Conservation (phyloP, 2,888 invertebrate species). For the Conus canariensis region DNA sequence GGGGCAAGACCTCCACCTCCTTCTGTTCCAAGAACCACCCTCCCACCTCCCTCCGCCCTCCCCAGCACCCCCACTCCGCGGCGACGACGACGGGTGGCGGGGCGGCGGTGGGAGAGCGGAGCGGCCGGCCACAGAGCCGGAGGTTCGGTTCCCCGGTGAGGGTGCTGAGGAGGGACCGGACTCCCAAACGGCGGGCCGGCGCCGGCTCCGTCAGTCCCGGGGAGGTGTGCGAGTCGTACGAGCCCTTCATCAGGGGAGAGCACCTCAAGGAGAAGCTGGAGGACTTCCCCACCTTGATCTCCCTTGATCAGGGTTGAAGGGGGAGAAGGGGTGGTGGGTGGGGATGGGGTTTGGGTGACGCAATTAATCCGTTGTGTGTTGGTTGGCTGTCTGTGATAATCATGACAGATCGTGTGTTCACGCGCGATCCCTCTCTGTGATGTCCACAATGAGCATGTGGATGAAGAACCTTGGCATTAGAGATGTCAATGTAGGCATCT, state of each 20-base stretch:
- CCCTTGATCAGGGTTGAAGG: constrained; percentile 34
- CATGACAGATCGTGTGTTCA: too few species aligned
- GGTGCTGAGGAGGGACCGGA: neutral
- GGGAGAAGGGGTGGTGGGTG: neutral
- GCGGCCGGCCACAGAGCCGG: neutral
- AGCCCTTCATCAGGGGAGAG: constrained; percentile 39
- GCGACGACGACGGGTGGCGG: neutral
- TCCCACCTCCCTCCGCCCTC: neutral
- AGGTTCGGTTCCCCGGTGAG: constrained; percentile 13
- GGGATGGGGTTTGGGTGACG: neutral
- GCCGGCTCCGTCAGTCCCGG: neutral
- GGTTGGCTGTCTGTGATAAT: too few species aligned
- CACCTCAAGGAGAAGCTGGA: constrained; percentile 37
- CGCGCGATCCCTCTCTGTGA: too few species aligned
- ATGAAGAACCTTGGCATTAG: too few species aligned
- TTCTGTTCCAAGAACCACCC: neutral
- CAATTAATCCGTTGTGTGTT: too few species aligned
- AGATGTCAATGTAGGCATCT: too few species aligned
- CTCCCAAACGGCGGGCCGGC: neutral
- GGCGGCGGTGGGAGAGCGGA: neutral
- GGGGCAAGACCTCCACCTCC: neutral
- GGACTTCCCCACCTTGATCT: constrained; percentile 37
- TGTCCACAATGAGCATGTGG: too few species aligned
- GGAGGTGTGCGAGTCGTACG: constrained; percentile 22
- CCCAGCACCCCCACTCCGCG: neutral